phyloP scores from a whole-genome alignment of 2,888 invertebrate species.

The Cephus spinipes region DNA sequence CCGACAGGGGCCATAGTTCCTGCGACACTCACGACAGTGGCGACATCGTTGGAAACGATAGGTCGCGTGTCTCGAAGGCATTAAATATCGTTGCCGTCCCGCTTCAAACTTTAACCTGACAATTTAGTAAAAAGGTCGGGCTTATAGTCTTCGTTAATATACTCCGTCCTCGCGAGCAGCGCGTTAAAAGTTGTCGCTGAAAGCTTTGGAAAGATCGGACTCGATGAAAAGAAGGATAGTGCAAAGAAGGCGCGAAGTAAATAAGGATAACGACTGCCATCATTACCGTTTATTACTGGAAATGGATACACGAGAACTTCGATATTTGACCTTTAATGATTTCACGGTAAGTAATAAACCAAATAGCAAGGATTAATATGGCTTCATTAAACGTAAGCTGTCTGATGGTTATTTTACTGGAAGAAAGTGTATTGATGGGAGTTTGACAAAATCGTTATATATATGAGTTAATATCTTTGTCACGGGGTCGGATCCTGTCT shows the following conservation, averaged over 20 bases:
- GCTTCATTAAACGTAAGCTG: not conserved
- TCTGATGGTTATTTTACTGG: not conserved
- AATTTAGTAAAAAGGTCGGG: slow-evolving; percentile 36
- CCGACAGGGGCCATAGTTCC: not conserved
- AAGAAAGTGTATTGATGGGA: not conserved
- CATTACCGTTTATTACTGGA: not conserved
- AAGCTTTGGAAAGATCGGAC: not conserved
- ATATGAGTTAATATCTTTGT: not conserved
- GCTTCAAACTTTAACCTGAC: slow-evolving; percentile 24
- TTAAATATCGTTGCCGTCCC: slow-evolving; percentile 35
- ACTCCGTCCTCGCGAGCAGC: not conserved
- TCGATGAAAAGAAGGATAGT: not conserved
- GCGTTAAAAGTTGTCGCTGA: not conserved
- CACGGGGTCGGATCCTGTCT: not conserved
- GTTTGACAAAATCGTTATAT: not conserved
- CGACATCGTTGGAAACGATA: slow-evolving; percentile 5
- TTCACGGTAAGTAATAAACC: not conserved
- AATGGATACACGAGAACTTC: not conserved
- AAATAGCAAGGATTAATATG: not conserved
- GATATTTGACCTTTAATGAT: not conserved
- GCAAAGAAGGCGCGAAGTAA: not conserved
- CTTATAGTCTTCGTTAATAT: not conserved
- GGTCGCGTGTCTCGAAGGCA: slow-evolving; percentile 38
- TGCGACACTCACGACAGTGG: not conserved
- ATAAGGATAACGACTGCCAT: not conserved